Percentiles rank a stretch among this genome's conserved stretches.
Conservation (phyloP, 2,888 invertebrate genomes). For the Catocala fraxini region DNA sequence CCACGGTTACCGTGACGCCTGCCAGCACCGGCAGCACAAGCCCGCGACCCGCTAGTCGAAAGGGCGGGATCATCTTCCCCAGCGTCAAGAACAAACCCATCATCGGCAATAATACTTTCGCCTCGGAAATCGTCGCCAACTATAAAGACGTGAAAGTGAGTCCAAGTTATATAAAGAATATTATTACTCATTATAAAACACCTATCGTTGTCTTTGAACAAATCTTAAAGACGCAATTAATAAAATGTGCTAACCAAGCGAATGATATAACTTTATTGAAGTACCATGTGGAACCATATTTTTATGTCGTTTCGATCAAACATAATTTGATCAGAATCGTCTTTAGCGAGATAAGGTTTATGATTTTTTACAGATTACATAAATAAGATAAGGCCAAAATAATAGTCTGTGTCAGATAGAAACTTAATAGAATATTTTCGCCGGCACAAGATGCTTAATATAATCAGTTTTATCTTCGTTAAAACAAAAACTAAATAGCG, state of each 20-base stretch:
- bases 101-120: constrained; percentile 93
- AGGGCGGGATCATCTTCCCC: constrained; percentile 96
- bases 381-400: neutral
- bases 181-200: constrained; percentile 54
- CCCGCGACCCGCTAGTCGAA: constrained; percentile 86
- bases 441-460: no score
- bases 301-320: constrained; percentile 8
- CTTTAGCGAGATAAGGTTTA: neutral
- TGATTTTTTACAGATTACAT: neutral
- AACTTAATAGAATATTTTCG: no score
- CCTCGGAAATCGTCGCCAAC: constrained; percentile 91
- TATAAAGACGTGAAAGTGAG: constrained; percentile 95
- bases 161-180: constrained; percentile 63
- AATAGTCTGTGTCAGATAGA: neutral
- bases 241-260: constrained; percentile 53
- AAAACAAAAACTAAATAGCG: constrained; percentile 29
- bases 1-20: constrained; percentile 77
- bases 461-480: neutral
- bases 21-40: constrained; percentile 73
- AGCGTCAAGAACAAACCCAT: constrained; percentile 97
- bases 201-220: constrained; percentile 49
- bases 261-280: constrained; percentile 53
- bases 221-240: constrained; percentile 51
- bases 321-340: neutral
- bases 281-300: constrained; percentile 20